Percentiles rank a stretch among this genome's conserved stretches.
These are phyloP conservation scores for Siniperca obscura DNA, from an alignment of 2,797 vertebrate genomes.

Conservation along the genomic window DNA sequence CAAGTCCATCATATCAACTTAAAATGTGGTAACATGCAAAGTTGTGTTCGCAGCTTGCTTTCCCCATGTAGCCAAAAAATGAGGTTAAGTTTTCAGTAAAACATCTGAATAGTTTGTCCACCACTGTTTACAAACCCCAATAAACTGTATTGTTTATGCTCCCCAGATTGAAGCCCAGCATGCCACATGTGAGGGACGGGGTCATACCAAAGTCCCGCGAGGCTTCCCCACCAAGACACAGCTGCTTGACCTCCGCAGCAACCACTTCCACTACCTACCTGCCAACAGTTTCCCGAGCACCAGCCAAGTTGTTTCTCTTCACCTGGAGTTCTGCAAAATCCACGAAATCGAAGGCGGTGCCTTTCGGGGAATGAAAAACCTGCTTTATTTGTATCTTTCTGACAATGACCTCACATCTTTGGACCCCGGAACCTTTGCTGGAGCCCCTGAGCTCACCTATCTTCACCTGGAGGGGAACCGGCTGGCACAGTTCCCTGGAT, in stretches of 20 bases:
- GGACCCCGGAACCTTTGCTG: conserved; percentile 80
- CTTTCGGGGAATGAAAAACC: conserved; percentile 85
- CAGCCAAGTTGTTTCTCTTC: conserved; percentile 87
- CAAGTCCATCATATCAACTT: background rate
- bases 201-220: conserved; percentile 85
- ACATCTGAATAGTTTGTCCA: background rate
- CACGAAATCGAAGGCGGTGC: conserved; percentile 80
- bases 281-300: conserved; percentile 83
- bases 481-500: conserved; percentile 83
- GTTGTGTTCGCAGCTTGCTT: no score
- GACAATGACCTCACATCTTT: conserved; percentile 87
- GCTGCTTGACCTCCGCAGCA: conserved; percentile 89
- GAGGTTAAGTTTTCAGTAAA: no score
- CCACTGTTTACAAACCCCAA: background rate
- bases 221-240: conserved; percentile 86
- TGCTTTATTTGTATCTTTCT: conserved; percentile 92
- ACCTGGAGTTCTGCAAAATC: conserved; percentile 90
- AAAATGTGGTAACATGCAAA: background rate
- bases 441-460: conserved; percentile 86
- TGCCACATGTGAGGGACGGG: conserved; percentile 84
- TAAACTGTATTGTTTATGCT: background rate
- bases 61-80: background rate
- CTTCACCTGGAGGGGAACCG: conserved; percentile 90
- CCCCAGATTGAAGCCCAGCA: conserved; percentile 81
- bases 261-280: conserved; percentile 85